Conservation (phyloP, 2,113 vertebrate genomes). For the Boulengeromyrus knoepffleri region DNA sequence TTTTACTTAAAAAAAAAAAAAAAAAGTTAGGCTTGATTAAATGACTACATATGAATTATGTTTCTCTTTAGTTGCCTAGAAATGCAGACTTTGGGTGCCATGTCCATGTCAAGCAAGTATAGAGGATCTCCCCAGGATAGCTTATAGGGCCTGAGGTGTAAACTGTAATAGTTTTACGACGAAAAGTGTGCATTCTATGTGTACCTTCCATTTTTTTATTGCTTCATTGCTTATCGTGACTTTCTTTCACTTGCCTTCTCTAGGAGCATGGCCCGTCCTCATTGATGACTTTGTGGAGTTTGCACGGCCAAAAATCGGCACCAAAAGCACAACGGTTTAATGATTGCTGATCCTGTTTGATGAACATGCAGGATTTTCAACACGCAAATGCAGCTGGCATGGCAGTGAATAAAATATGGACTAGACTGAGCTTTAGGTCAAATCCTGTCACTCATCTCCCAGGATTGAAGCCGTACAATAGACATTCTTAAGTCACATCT, state of each 20-base stretch:
- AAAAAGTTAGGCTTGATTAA: neutral
- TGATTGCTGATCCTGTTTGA: slow-evolving; percentile 66
- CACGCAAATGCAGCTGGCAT: slow-evolving; percentile 28
- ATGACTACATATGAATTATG: neutral
- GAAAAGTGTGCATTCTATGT: neutral
- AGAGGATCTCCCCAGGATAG: neutral
- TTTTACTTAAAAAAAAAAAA: too few relatives aligned
- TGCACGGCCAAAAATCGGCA: slow-evolving; percentile 83
- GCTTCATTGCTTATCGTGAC: neutral
- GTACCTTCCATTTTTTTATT: neutral
- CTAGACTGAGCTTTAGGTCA: slow-evolving; percentile 54
- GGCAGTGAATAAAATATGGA: slow-evolving; percentile 35
- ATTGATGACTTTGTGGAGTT: slow-evolving; percentile 87
- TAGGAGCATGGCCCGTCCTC: slow-evolving; percentile 79
- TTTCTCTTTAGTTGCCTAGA: neutral
- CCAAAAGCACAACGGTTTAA: slow-evolving; percentile 82
- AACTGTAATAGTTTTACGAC: neutral
- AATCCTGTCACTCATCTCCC: slow-evolving; percentile 62
- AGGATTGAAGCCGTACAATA: slow-evolving; percentile 65
- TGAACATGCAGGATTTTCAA: slow-evolving; percentile 65
- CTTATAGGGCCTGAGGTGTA: neutral
- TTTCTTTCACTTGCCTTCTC: neutral
- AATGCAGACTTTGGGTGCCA: neutral
- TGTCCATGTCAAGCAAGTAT: neutral
- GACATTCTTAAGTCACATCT: slow-evolving; percentile 55